These are phyloP conservation scores for Tachyglossus aculeatus DNA, from an alignment of 2,797 vertebrate species.

Conservation along the genomic window DNA sequence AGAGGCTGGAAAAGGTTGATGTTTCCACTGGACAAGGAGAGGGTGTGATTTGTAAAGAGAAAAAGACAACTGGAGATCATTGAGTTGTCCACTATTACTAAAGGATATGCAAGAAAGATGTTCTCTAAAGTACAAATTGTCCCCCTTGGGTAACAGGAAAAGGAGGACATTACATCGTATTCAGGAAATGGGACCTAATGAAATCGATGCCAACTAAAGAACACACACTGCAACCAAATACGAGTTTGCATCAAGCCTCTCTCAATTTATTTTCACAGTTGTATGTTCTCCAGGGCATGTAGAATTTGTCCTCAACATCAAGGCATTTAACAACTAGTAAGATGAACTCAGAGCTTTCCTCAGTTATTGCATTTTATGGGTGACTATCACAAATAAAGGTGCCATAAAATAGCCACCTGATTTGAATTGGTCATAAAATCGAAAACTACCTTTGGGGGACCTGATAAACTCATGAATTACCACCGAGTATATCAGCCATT, in stretches of 20 bases:
- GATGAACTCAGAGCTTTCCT: constrained; percentile 17
- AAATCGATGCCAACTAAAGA: constrained; percentile 63
- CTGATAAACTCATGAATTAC: background rate
- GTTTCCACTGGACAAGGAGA: background rate
- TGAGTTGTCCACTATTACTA: constrained; percentile 55
- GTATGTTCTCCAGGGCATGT: constrained; percentile 41
- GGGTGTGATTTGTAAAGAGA: background rate
- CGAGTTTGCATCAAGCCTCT: constrained; percentile 53
- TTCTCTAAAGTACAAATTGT: constrained; percentile 63
- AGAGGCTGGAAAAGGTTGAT: background rate
- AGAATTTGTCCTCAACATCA: constrained; percentile 6
- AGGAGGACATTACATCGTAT: constrained; percentile 63
- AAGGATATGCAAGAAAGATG: constrained; percentile 58
- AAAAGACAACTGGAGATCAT: constrained; percentile 45
- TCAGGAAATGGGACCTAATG: constrained; percentile 72
- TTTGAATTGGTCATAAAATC: background rate
- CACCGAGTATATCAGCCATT: background rate
- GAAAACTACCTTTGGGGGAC: background rate
- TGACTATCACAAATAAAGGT: background rate
- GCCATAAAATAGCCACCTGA: background rate
- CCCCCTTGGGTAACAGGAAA: constrained; percentile 77
- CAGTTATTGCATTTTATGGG: background rate
- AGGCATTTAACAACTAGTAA: background rate
- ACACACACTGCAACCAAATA: constrained; percentile 33
- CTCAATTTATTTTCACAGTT: constrained; percentile 18